These are phyloP conservation scores for Rapana venosa DNA, from an alignment of 2,888 invertebrate species.

Conservation along the genomic window DNA sequence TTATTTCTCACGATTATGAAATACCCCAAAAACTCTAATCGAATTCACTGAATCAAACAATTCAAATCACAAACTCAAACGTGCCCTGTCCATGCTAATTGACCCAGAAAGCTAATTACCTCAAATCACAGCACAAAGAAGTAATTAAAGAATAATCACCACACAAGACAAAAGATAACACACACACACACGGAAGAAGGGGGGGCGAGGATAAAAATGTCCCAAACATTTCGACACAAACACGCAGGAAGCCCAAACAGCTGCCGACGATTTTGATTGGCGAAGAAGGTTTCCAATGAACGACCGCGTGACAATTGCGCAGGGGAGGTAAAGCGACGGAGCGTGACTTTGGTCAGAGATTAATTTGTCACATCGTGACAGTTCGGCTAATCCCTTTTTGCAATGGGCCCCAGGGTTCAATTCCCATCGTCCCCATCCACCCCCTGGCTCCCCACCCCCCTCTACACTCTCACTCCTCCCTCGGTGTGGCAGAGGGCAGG, in stretches of 20 bases:
- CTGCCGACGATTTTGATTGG: conserved; percentile 4
- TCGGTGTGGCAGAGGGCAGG: not conserved
- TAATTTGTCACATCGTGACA: conserved; percentile 24
- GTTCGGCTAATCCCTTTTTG: conserved; percentile 7
- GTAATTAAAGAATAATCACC: not conserved
- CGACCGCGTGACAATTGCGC: conserved; percentile 27
- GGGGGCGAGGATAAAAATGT: not conserved
- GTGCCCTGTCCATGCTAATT: too few species aligned
- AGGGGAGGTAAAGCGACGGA: not conserved
- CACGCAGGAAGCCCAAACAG: not conserved
- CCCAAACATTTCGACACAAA: not conserved
- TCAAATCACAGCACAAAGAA: not conserved
- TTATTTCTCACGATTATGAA: too few species aligned
- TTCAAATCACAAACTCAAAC: too few species aligned
- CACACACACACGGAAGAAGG: not conserved
- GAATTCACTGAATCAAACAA: too few species aligned
- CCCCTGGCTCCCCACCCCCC: not conserved
- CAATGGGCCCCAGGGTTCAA: not conserved
- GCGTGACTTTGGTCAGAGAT: conserved; percentile 32
- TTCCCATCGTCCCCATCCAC: not conserved
- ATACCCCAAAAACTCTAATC: too few species aligned
- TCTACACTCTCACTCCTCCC: not conserved
- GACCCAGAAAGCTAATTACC: not conserved
- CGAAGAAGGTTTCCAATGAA: not conserved
- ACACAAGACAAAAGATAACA: not conserved